These are phyloP conservation scores for Dicrostonyx torquatus DNA, from an alignment of 2,797 vertebrate species.

Conservation along the genomic window DNA sequence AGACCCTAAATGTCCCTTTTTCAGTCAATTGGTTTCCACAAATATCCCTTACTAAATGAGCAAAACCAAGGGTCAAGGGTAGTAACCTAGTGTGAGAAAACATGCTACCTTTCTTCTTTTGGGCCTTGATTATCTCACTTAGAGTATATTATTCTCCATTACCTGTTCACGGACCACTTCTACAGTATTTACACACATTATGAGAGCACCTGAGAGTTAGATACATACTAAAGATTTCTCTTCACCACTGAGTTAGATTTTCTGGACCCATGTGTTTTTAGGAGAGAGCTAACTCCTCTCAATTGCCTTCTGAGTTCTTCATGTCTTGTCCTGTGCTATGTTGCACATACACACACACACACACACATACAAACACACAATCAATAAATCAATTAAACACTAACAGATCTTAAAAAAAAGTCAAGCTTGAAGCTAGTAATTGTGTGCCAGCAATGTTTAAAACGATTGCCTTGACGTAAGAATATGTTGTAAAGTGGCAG, in stretches of 20 bases:
- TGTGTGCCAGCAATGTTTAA: not conserved
- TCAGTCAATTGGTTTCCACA: accelerated
- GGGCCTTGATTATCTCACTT: not conserved
- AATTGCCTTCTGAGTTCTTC: not conserved
- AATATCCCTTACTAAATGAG: not conserved
- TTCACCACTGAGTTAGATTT: not conserved
- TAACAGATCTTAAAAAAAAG: not conserved
- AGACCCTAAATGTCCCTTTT: not conserved
- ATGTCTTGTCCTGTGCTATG: not conserved
- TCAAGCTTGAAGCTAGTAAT: not conserved
- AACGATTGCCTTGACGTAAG: no score
- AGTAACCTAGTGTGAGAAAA: not conserved
- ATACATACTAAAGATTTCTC: no score
- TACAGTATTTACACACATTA: not conserved
- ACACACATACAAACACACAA: not conserved
- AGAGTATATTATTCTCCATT: not conserved
- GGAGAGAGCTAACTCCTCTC: not conserved
- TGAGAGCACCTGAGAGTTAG: no score
- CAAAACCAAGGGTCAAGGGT: no score
- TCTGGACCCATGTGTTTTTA: not conserved
- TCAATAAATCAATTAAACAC: no score
- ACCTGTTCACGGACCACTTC: not conserved
- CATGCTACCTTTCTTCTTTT: not conserved
- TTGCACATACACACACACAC: not conserved
- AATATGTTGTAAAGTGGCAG: no score